phyloP scores from a whole-genome alignment of 2,888 invertebrate genomes.

The Willowsia nigromaculata region DNA sequence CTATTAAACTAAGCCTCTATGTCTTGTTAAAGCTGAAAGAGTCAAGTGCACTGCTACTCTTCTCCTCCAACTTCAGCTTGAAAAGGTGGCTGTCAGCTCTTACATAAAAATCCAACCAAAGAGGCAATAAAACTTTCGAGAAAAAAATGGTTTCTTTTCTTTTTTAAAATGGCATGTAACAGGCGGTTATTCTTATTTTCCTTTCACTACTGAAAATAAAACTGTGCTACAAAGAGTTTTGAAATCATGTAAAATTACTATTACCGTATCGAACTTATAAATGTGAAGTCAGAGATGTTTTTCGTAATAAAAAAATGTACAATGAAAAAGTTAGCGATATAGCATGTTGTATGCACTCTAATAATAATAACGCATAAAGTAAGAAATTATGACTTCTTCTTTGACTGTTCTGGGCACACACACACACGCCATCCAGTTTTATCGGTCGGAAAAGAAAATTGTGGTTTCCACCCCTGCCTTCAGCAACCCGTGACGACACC shows the following conservation, averaged over 20 bases:
- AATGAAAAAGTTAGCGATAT: not conserved
- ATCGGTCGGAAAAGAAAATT: constrained; percentile 48
- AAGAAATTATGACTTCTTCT: not conserved
- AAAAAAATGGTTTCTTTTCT: not conserved
- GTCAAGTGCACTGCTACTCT: not conserved
- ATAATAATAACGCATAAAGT: not conserved
- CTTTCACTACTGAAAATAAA: not conserved
- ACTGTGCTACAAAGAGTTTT: not conserved
- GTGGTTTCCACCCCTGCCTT: constrained; percentile 67
- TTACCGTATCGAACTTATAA: not conserved
- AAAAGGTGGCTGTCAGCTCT: constrained; percentile 14
- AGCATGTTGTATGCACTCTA: not conserved
- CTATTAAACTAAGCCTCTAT: not conserved
- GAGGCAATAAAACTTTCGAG: constrained; percentile 7
- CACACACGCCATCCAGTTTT: constrained; percentile 17
- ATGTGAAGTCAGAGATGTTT: not conserved
- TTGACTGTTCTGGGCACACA: not conserved
- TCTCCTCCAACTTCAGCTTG: not conserved
- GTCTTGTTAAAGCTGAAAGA: not conserved
- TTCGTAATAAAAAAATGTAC: not conserved
- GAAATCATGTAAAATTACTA: not conserved
- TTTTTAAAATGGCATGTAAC: not conserved
- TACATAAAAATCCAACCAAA: constrained; percentile 10
- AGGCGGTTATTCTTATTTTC: not conserved
- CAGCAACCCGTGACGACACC: constrained; percentile 69